A percentile compares a stretch with the other conserved stretches of the same genome.
Evolutionary conservation across 1,140 invertebrate genomes (phyloP).

Genomic region (Papilio aristodemus): DNA sequence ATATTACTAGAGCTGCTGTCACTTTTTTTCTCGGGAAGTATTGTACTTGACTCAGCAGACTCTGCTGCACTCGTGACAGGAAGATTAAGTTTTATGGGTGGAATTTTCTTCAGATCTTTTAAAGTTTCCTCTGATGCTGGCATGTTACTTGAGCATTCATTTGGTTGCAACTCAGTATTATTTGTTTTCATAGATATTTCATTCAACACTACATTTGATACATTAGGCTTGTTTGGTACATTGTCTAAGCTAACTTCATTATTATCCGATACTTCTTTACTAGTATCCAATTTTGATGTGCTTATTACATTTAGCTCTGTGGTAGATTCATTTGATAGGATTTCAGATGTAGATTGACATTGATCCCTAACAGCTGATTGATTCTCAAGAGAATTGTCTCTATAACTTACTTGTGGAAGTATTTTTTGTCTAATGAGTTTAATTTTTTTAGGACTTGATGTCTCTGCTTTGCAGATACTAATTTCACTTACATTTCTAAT

Average conservation of each 20-base stretch:
- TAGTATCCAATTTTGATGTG: constrained; percentile 34
- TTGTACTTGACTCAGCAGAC: constrained; percentile 33
- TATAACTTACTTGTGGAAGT: constrained; percentile 46
- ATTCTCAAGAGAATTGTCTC: constrained; percentile 38
- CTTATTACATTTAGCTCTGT: constrained; percentile 33
- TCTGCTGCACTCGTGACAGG: constrained; percentile 28
- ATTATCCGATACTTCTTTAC: constrained; percentile 32
- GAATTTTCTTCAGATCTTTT: constrained; percentile 33
- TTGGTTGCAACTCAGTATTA: constrained; percentile 30
- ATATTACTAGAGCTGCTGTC: constrained; percentile 37
- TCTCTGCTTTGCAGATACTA: constrained; percentile 77
- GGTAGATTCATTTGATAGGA: constrained; percentile 35
- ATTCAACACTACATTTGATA: constrained; percentile 24
- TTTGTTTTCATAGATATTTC: constrained; percentile 33
- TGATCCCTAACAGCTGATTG: constrained; percentile 45
- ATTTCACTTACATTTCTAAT: constrained; percentile 73
- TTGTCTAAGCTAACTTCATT: background rate
- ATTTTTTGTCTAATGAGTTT: constrained; percentile 73
- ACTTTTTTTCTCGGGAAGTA: constrained; percentile 38
- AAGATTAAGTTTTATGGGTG: constrained; percentile 39
- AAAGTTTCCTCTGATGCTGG: constrained; percentile 23
- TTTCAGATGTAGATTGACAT: constrained; percentile 68
- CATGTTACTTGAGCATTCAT: constrained; percentile 31
- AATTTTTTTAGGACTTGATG: constrained; percentile 74
- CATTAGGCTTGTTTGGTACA: background rate